These are phyloP conservation scores for Luffia ferchaultella DNA, from an alignment of 2,888 invertebrate species.

Conservation along the genomic window DNA sequence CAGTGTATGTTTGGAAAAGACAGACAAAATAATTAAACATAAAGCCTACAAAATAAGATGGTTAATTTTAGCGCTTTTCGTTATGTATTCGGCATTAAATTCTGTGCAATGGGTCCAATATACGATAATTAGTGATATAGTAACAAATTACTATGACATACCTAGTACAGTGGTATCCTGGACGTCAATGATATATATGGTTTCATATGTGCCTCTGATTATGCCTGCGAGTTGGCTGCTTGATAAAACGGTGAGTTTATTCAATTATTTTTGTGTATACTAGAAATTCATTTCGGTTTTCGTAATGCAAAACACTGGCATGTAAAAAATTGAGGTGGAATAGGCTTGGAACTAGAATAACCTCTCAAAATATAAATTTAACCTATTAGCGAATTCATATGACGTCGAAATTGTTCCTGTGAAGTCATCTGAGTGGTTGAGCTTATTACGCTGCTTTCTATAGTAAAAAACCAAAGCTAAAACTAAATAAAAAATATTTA, in stretches of 20 bases:
- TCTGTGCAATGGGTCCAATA: slow-evolving; percentile 97
- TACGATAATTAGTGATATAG: slow-evolving; percentile 86
- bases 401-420: neutral
- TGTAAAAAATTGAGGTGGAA: neutral
- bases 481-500: neutral
- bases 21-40: slow-evolving; percentile 25
- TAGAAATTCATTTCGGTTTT: neutral
- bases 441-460: neutral
- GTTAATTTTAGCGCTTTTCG: slow-evolving; percentile 84
- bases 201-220: slow-evolving; percentile 94
- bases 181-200: slow-evolving; percentile 98
- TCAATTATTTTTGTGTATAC: neutral
- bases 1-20: slow-evolving; percentile 8
- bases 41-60: slow-evolving; percentile 77
- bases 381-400: neutral
- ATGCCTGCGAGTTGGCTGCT: slow-evolving; percentile 96
- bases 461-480: neutral
- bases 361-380: no score
- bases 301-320: neutral
- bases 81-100: slow-evolving; percentile 88
- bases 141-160: slow-evolving; percentile 78
- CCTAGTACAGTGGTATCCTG: slow-evolving; percentile 81
- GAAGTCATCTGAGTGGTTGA: neutral
- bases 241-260: slow-evolving; percentile 83
- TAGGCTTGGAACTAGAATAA: no score